Evolutionary conservation across 2,797 vertebrate species (phyloP), one percentile per base, ranked within the genome.

Genomic region (Toxotes lorentzi): DNA sequence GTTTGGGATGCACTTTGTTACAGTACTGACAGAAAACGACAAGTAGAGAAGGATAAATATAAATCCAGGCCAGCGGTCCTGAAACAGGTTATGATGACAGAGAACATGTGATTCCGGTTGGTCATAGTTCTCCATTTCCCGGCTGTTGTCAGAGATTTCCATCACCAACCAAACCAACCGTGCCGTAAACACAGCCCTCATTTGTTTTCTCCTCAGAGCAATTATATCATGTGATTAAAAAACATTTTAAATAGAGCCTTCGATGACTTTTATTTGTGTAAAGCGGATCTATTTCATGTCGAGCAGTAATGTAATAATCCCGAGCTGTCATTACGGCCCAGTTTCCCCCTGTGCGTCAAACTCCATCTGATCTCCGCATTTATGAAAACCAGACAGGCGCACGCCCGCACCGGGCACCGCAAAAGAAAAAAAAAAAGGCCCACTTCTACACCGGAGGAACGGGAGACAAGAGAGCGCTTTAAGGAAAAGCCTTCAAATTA

Each of bases 201-300:
- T 95, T 95, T 95, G 93, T 94, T 94, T 94, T 91, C 92, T 90
- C 91, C 90, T 91, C 90, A 73, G 86, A 90, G 90, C 93, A 94
- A 94, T 95, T 94, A 93, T 88, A 91, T 91, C 91, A 89, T 93
- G 93, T 94, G 94, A 95, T 95, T 94, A 92, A 95, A 94, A 94
- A 93, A 91, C 93, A 94, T 95, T 94, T 95, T 93, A 94, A 95
- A 94, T 92, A 91, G 86, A 91, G 88, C 91, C 91, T 88, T 77
- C 80, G 89, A 92, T 92, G 92, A 92, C 86, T 91, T 93, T 85
- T 95, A 95, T 95, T 95, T 95, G 92, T 95, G 94, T 95, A 94
- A 93, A 95, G 89, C 93, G 93, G 94, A 93, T 96, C 94, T 88
- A 95, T 95, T 95, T 95, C 95, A 95, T 95, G 94, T 95, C 88